These are phyloP conservation scores for Bathynomus jamesi DNA, from an alignment of 1,140 invertebrate genomes.

Conservation along the genomic window DNA sequence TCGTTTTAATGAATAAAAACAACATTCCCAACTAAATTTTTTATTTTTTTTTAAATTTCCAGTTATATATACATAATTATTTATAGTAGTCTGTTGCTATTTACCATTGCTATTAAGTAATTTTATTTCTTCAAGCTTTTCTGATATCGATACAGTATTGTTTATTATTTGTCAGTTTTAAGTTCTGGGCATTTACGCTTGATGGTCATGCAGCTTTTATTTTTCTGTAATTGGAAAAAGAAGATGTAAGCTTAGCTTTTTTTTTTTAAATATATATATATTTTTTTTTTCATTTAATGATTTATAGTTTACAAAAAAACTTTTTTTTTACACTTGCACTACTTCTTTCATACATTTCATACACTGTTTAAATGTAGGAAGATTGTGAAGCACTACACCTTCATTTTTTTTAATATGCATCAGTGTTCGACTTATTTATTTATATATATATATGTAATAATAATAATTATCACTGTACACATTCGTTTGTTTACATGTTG, in stretches of 20 bases:
- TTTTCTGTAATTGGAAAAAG: conserved; percentile 3
- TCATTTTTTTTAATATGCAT: too few species aligned
- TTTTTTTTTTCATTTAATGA: conserved; percentile 1
- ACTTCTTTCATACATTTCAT: too few species aligned
- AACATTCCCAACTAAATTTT: too few species aligned
- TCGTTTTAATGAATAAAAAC: too few species aligned
- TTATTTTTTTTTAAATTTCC: too few species aligned
- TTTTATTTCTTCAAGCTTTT: not conserved
- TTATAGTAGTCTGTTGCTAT: not conserved
- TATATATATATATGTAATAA: too few species aligned
- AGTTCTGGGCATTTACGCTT: not conserved
- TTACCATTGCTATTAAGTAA: not conserved
- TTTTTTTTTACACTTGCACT: not conserved
- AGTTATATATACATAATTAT: not conserved
- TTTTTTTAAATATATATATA: not conserved
- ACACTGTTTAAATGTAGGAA: too few species aligned
- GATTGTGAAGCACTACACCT: too few species aligned
- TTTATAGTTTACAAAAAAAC: not conserved
- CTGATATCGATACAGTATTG: not conserved
- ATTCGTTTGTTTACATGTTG: too few species aligned
- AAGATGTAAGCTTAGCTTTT: conserved; percentile 4
- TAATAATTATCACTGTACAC: too few species aligned
- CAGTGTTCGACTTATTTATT: too few species aligned
- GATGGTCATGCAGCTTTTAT: conserved; percentile 20
- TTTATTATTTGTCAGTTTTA: not conserved